Conservation (phyloP, 1,140 invertebrate species). For the Tetramorium simillimum region DNA sequence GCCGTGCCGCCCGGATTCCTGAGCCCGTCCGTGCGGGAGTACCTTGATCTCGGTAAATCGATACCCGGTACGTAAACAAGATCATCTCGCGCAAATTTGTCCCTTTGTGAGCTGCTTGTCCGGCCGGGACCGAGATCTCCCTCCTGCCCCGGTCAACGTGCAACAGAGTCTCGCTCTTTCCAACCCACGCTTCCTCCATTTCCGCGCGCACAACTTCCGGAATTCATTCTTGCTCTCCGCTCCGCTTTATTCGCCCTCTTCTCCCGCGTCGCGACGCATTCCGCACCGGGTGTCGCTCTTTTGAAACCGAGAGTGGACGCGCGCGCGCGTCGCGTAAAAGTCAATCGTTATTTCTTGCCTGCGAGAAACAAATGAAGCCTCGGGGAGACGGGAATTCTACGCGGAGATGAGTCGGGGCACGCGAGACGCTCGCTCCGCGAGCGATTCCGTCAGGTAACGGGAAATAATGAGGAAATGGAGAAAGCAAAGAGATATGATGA, state of each 20-base stretch:
- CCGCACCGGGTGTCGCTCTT: background rate
- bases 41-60: constrained; percentile 93
- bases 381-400: background rate
- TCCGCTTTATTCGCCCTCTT: background rate
- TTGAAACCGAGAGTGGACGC: constrained; percentile 38
- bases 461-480: constrained; percentile 27
- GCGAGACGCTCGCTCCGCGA: background rate
- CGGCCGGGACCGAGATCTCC: background rate
- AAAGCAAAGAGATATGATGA: constrained; percentile 34
- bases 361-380: background rate
- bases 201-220: background rate
- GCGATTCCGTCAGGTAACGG: background rate
- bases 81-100: constrained; percentile 68
- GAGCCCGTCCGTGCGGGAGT: constrained; percentile 93
- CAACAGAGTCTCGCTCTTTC: constrained; percentile 8
- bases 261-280: background rate
- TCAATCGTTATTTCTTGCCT: background rate
- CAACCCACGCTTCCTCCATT: background rate
- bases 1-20: constrained; percentile 91
- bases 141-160: background rate
- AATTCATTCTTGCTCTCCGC: background rate
- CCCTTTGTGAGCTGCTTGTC: constrained; percentile 38
- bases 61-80: constrained; percentile 91
- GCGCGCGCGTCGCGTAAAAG: background rate
- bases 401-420: background rate